Evolutionary conservation across 2,888 invertebrate genomes (phyloP).

Genomic region (Syrphus vitripennis): DNA sequence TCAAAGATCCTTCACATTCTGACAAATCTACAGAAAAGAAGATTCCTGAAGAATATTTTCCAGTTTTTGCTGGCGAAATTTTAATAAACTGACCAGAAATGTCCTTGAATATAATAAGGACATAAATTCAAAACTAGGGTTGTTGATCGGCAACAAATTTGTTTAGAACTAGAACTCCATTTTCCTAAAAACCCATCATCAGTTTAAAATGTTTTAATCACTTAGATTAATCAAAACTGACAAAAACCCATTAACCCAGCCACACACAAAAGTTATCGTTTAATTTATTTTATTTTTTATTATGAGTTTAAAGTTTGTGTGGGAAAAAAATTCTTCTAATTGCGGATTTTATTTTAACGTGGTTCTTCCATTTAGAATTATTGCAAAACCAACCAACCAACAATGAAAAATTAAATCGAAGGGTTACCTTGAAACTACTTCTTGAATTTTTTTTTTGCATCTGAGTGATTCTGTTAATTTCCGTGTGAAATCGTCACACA

Average conservation of each 20-base stretch:
- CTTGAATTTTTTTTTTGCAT: slow-evolving; percentile 36
- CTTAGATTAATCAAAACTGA: background rate
- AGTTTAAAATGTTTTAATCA: background rate
- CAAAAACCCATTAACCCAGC: background rate
- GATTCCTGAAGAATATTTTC: too few species aligned
- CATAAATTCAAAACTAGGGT: too few species aligned
- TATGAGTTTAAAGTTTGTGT: slow-evolving; percentile 4
- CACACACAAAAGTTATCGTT: background rate
- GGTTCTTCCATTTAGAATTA: slow-evolving; percentile 41
- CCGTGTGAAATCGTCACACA: slow-evolving; percentile 68
- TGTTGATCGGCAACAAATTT: too few species aligned
- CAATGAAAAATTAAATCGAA: slow-evolving; percentile 14
- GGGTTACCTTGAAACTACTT: slow-evolving; percentile 18
- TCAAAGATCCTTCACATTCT: too few species aligned
- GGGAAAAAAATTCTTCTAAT: slow-evolving; percentile 35
- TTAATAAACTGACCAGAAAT: too few species aligned
- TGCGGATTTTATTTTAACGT: background rate
- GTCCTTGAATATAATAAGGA: too few species aligned
- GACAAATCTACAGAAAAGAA: too few species aligned
- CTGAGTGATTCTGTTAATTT: slow-evolving; percentile 60
- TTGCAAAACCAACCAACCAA: slow-evolving; percentile 22
- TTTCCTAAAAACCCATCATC: too few species aligned
- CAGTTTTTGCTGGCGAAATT: too few species aligned
- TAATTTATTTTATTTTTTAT: background rate
- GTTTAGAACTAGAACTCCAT: too few species aligned